Evolutionary conservation across 2,888 invertebrate genomes (phyloP).

Genomic region (Monochamus alternatus): DNA sequence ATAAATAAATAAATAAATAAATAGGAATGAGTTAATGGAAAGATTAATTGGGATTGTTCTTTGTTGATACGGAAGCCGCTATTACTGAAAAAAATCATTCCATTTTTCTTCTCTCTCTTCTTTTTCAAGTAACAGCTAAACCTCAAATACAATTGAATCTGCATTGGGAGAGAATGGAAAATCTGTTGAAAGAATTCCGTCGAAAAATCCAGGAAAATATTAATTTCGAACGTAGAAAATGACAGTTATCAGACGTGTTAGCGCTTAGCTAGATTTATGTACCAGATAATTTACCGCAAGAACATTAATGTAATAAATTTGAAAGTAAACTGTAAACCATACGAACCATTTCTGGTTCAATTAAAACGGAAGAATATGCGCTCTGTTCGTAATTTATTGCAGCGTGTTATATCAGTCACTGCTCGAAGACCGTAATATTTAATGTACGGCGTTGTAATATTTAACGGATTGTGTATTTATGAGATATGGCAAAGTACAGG

Average conservation of each 20-base stretch:
- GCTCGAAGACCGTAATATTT: background rate
- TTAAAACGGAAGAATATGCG: slow-evolving; percentile 12
- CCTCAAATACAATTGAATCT: no score
- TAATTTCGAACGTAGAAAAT: background rate
- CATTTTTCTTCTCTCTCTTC: no score
- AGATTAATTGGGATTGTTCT: no score
- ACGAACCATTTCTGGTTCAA: slow-evolving; percentile 10
- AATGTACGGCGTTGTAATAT: slow-evolving; percentile 1
- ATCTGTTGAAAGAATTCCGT: no score
- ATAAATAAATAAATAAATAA: no score
- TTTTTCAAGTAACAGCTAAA: no score
- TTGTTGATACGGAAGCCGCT: no score
- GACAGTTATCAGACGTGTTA: background rate
- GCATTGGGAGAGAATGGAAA: no score
- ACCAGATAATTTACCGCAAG: slow-evolving; percentile 32
- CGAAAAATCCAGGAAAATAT: background rate
- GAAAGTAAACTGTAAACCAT: slow-evolving; percentile 27
- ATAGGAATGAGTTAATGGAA: no score
- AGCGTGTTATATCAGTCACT: background rate
- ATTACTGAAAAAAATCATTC: no score
- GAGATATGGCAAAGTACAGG: background rate
- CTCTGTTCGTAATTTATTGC: background rate
- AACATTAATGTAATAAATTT: slow-evolving; percentile 27
- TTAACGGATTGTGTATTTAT: background rate
- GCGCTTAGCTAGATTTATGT: slow-evolving; percentile 24